Percentiles rank a stretch among this genome's conserved stretches.
Conservation (phyloP, 1,140 invertebrate genomes). For the Drosophila equinoxialis region DNA sequence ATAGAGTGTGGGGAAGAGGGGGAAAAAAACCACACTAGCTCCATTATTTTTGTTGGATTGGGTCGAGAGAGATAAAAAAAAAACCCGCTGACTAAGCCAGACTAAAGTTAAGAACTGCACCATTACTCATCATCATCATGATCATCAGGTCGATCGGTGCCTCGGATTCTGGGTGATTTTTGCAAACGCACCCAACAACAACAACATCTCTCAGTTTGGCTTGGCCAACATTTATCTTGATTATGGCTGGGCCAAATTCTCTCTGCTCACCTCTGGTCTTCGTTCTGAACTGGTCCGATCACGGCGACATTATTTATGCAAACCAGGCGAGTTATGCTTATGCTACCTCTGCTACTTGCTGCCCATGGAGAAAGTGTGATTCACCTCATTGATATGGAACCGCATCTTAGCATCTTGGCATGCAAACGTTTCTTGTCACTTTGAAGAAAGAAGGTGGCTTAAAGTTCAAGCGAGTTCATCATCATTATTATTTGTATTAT, state of each 20-base stretch:
- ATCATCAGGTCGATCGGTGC: constrained; percentile 64
- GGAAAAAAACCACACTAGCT: constrained; percentile 24
- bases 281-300: constrained; percentile 44
- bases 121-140: constrained; percentile 80
- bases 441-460: background rate
- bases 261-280: constrained; percentile 12
- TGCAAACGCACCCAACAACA: constrained; percentile 56
- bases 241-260: constrained; percentile 51
- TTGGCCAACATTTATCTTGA: constrained; percentile 77
- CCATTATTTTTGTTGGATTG: constrained; percentile 31
- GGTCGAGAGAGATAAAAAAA: constrained; percentile 39
- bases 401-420: constrained; percentile 31
- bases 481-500: constrained; percentile 14
- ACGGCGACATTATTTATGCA: constrained; percentile 72
- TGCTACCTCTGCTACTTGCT: background rate
- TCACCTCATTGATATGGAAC: constrained; percentile 61
- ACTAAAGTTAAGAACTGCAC: constrained; percentile 44
- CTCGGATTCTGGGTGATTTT: constrained; percentile 44
- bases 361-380: constrained; percentile 73
- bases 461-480: constrained; percentile 70
- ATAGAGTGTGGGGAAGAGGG: background rate
- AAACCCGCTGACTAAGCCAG: constrained; percentile 69
- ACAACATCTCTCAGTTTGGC: too few species aligned
- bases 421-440: constrained; percentile 52
- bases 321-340: constrained; percentile 42